Base-by-base conservation (phyloP, 2,888 invertebrate genomes). In the Carcina quercana region DNA sequence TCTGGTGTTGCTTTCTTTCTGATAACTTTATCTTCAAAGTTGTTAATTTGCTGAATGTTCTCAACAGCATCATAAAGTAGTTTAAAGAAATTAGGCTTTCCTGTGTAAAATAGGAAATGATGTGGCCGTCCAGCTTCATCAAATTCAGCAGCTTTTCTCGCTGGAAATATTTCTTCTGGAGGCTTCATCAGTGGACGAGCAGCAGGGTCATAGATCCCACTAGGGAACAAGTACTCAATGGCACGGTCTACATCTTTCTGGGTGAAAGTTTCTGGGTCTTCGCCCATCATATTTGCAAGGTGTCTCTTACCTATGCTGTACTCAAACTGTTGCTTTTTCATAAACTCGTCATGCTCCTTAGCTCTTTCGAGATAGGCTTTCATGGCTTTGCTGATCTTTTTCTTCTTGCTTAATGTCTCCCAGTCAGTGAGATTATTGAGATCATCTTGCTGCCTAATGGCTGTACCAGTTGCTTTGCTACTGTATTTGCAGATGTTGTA, bases 261-360 rank as follows among this genome's bases (percentile, higher is more conserved):
- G 0, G 93, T 92, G 62, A 98, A 95, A 1, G 87, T 89, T 55
- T 96, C 93, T 0, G 93, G 91, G 83, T 98, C 93, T 69, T 91
- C 91, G 1, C 98, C 98, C 98, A 99, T 99, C 90, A 99, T 99
- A 68, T 97, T 98, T 0, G 99, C 98, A 42, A 99, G 87, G 83
- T 99, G 97, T 17, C 97, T 86, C 67, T 93, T 95, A 10, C 99
- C 99, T 55, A 96, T 90, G 66, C 94, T 91, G 69, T 89, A 99
- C 55, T 97, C 94, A 7, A 87, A 69, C 29, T 86, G 85, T 70
- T 96, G 91, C 41, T 88, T 87, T 53, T 89, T 87, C 88, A 97
- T 93, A 59, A 96, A 95, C 40, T 89, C 87, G 59, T 95, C 92
- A 61, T 96, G 91, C 55, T 90, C 89, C 53, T 86, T 85, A 5